Percentiles rank a stretch among this genome's conserved stretches.
These are phyloP conservation scores for Drosophila neotestacea DNA, from an alignment of 2,888 invertebrate species.

Conservation along the genomic window DNA sequence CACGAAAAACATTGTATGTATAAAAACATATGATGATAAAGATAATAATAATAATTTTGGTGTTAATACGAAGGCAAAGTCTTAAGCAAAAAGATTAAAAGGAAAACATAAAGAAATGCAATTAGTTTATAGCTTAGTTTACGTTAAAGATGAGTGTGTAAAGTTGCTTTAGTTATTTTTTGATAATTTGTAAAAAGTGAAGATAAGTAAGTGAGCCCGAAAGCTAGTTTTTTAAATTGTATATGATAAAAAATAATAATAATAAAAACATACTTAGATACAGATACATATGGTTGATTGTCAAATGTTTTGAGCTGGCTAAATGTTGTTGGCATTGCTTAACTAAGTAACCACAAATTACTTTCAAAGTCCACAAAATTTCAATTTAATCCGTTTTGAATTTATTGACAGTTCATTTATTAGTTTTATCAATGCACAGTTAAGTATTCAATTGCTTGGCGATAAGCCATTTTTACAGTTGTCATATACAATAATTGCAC, in stretches of 20 bases:
- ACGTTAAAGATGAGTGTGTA: slow-evolving; percentile 60
- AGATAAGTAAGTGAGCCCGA: slow-evolving; percentile 41
- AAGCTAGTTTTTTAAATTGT: slow-evolving; percentile 73
- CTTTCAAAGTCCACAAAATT: slow-evolving; percentile 5
- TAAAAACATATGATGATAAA: slow-evolving; percentile 22
- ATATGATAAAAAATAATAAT: slow-evolving; percentile 48
- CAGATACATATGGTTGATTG: slow-evolving; percentile 52
- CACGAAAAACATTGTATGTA: slow-evolving; percentile 29
- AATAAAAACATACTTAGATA: slow-evolving; percentile 10
- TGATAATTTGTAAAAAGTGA: slow-evolving; percentile 72
- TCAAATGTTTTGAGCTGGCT: slow-evolving; percentile 45
- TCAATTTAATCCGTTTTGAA: slow-evolving; percentile 5
- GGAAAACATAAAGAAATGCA: slow-evolving; percentile 47
- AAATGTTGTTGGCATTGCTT: slow-evolving; percentile 51
- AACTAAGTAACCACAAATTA: neutral
- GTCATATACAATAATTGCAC: slow-evolving; percentile 18
- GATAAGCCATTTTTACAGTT: slow-evolving; percentile 37
- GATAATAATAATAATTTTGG: slow-evolving; percentile 21
- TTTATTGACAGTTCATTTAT: neutral
- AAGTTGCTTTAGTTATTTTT: slow-evolving; percentile 73
- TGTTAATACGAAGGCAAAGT: slow-evolving; percentile 34
- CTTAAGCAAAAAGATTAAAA: slow-evolving; percentile 13
- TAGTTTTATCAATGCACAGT: slow-evolving; percentile 23
- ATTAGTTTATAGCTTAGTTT: slow-evolving; percentile 64
- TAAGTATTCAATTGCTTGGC: slow-evolving; percentile 21